Evolutionary conservation across 2,113 vertebrate species (phyloP).

Genomic region (Leucopternis melanops): DNA sequence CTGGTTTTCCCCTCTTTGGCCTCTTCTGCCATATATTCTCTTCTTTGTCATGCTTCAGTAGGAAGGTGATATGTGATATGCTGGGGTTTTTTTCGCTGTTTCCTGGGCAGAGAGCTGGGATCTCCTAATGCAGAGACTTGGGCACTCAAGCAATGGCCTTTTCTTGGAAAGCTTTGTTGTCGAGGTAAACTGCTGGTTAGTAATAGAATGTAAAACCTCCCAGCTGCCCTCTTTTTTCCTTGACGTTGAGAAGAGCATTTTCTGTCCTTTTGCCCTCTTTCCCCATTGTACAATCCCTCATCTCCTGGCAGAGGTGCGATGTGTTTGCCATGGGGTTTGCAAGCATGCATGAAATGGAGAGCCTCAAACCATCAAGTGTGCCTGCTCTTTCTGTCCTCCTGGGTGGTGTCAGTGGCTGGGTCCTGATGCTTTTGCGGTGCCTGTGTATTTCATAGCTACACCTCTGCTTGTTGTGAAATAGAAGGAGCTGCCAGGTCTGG

Average conservation of each 20-base stretch:
- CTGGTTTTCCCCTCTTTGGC: conserved; percentile 30
- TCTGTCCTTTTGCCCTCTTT: neutral
- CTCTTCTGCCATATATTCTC: conserved; percentile 51
- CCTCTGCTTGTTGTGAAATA: neutral
- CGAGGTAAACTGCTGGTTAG: neutral
- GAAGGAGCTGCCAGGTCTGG: neutral
- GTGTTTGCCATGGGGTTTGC: neutral
- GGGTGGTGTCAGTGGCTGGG: accelerated
- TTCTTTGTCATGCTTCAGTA: conserved; percentile 46
- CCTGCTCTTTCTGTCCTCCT: neutral
- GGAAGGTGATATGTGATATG: conserved; percentile 38
- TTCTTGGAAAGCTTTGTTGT: conserved; percentile 52
- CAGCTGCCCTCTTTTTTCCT: neutral
- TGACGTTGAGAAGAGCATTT: neutral
- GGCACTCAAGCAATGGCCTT: neutral
- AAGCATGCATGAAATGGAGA: neutral
- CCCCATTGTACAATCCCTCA: neutral
- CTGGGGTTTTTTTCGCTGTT: neutral
- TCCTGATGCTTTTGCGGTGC: neutral
- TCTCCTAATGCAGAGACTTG: neutral
- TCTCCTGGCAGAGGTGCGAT: neutral
- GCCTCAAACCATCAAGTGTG: neutral
- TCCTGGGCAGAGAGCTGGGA: neutral
- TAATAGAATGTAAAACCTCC: neutral
- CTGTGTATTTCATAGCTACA: neutral